Percentiles rank a stretch among this genome's conserved stretches.
Conservation (phyloP, 1,140 invertebrate species). For the Calosoma granatense region DNA sequence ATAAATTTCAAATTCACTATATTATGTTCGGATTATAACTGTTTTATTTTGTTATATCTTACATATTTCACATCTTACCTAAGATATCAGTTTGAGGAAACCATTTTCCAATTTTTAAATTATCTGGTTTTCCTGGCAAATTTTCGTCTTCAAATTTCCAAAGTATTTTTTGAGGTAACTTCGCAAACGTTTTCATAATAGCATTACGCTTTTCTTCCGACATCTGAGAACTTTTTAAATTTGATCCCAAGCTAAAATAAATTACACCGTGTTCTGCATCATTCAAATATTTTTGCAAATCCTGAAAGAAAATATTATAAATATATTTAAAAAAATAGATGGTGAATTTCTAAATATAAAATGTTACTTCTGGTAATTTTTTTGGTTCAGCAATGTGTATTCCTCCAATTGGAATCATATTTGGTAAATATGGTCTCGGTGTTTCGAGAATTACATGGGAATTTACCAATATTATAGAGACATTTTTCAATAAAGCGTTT, state of each 20-base stretch:
- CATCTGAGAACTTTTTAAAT: constrained; percentile 43
- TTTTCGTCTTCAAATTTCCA: constrained; percentile 39
- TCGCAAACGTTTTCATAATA: constrained; percentile 36
- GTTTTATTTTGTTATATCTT: too few species aligned
- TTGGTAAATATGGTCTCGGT: constrained; percentile 26
- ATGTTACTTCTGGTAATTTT: constrained; percentile 26
- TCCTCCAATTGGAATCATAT: constrained; percentile 41
- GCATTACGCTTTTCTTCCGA: constrained; percentile 28
- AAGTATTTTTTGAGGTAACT: constrained; percentile 38
- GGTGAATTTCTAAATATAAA: too few species aligned
- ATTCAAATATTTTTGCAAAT: constrained; percentile 42
- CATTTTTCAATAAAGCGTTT: constrained; percentile 37
- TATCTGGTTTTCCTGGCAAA: constrained; percentile 37
- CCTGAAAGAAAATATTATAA: too few species aligned
- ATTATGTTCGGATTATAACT: too few species aligned
- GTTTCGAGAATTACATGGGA: constrained; percentile 30
- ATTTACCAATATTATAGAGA: constrained; percentile 33
- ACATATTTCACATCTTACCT: too few species aligned
- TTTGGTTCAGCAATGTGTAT: constrained; percentile 29
- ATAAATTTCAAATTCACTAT: too few species aligned
- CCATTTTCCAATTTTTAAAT: constrained; percentile 55
- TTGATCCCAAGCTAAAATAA: constrained; percentile 51
- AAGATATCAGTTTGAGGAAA: constrained; percentile 61
- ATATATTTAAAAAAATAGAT: too few species aligned
- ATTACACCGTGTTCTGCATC: constrained; percentile 42